A percentile compares a stretch with the other conserved stretches of the same genome.
Conservation (phyloP, 2,888 invertebrate species). For the Halocaridina rubra region DNA sequence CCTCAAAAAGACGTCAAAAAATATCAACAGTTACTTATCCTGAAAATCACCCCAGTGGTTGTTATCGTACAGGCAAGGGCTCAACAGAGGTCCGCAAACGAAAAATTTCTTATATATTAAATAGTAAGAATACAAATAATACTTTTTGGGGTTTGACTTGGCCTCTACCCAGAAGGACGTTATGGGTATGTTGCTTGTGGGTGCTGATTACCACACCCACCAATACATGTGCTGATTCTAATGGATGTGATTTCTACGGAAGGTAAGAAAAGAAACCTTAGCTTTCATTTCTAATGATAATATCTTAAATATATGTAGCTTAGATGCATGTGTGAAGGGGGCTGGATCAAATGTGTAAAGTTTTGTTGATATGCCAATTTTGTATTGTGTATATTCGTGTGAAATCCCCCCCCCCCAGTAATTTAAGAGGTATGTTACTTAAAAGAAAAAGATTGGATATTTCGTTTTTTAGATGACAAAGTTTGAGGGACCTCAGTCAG, state of each 20-base stretch:
- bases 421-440: too few relatives aligned
- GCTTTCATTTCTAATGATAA: too few relatives aligned
- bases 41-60: not conserved
- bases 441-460: too few relatives aligned
- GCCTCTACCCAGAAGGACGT: not conserved
- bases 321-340: too few relatives aligned
- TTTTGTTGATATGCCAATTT: too few relatives aligned
- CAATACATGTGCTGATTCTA: slow-evolving; percentile 41
- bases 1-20: not conserved
- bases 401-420: too few relatives aligned
- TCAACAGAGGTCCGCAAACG: not conserved
- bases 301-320: too few relatives aligned
- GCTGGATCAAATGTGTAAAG: too few relatives aligned
- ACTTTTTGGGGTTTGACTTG: slow-evolving; percentile 17
- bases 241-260: slow-evolving; percentile 51
- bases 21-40: not conserved
- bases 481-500: too few relatives aligned
- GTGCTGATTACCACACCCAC: slow-evolving; percentile 22
- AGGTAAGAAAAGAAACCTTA: too few relatives aligned
- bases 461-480: too few relatives aligned
- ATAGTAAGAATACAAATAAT: not conserved
- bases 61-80: not conserved
- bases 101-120: not conserved
- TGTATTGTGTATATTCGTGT: too few relatives aligned
- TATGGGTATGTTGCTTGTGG: slow-evolving; percentile 35